Evolutionary conservation across 1,140 invertebrate genomes (phyloP).

Genomic region (Hylaeus anthracinus): DNA sequence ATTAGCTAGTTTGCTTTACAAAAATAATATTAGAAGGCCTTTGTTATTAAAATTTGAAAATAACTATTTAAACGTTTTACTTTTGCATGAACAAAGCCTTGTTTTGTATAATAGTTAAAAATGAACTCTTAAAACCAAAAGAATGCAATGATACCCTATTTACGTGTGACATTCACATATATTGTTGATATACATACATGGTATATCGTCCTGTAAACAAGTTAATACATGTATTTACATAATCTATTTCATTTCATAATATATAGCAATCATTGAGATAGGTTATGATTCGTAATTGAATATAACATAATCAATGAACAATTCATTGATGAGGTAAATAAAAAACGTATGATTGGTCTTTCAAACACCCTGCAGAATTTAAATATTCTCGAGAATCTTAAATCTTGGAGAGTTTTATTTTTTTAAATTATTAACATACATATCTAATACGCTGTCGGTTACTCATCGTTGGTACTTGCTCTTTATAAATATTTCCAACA

Average conservation of each 20-base stretch:
- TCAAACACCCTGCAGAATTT: neutral
- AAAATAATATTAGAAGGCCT: neutral
- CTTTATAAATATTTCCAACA: slow-evolving; percentile 1
- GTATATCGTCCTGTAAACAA: slow-evolving; percentile 20
- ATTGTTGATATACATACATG: neutral
- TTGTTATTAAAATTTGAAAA: neutral
- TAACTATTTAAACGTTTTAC: neutral
- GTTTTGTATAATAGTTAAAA: no score
- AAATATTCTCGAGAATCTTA: neutral
- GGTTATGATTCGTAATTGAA: slow-evolving; percentile 12
- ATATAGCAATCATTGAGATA: slow-evolving; percentile 12
- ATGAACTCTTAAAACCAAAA: no score
- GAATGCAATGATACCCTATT: no score
- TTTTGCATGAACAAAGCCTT: neutral
- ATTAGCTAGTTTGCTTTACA: neutral
- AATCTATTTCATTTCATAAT: slow-evolving; percentile 24
- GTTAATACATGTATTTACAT: slow-evolving; percentile 1
- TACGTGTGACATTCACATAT: no score
- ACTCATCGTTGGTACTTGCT: neutral
- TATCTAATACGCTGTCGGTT: neutral
- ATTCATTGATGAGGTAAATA: neutral
- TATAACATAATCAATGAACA: slow-evolving; percentile 1
- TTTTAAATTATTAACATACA: slow-evolving; percentile 4
- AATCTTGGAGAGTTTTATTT: neutral
- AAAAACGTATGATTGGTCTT: neutral